Percentiles rank a stretch among this genome's conserved stretches.
phyloP scores from a whole-genome alignment of 2,888 invertebrate species.

The Auanema sp. region DNA sequence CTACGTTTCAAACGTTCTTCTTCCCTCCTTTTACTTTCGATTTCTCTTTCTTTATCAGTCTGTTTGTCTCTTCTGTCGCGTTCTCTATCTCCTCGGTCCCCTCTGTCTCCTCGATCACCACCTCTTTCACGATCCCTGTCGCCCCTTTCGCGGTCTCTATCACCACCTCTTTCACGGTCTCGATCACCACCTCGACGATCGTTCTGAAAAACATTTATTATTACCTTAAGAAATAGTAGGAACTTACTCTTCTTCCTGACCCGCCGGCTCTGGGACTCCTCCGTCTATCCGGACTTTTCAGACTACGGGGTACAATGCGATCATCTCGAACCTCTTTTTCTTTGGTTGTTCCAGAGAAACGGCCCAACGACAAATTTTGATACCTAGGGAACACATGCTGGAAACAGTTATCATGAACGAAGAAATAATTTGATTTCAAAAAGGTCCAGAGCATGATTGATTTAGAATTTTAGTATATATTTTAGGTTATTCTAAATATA shows the following conservation, averaged over 20 bases:
- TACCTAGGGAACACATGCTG: constrained; percentile 24
- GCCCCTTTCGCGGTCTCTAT: constrained; percentile 14
- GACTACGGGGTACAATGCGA: constrained; percentile 28
- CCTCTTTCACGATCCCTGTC: constrained; percentile 3
- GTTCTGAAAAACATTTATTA: constrained; percentile 5
- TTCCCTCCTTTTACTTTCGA: constrained; percentile 11
- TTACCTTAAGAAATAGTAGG: not conserved
- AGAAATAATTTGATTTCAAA: not conserved
- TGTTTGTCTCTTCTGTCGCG: constrained; percentile 9
- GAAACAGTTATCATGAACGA: constrained; percentile 6
- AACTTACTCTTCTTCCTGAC: constrained; percentile 15
- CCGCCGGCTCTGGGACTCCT: constrained; percentile 26
- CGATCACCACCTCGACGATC: not conserved
- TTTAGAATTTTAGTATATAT: not conserved
- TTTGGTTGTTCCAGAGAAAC: constrained; percentile 33
- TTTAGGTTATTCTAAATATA: constrained; percentile 5
- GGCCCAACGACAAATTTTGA: constrained; percentile 32
- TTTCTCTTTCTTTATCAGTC: constrained; percentile 5
- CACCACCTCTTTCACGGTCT: constrained; percentile 13
- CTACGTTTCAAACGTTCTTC: constrained; percentile 15
- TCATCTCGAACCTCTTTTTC: constrained; percentile 40
- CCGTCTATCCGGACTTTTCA: constrained; percentile 12
- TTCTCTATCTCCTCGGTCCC: constrained; percentile 9
- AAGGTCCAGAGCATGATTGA: not conserved
- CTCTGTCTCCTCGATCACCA: constrained; percentile 11